Base-by-base conservation (phyloP, 2,888 invertebrate species). In the Caenorhabditis sp. region DNA sequence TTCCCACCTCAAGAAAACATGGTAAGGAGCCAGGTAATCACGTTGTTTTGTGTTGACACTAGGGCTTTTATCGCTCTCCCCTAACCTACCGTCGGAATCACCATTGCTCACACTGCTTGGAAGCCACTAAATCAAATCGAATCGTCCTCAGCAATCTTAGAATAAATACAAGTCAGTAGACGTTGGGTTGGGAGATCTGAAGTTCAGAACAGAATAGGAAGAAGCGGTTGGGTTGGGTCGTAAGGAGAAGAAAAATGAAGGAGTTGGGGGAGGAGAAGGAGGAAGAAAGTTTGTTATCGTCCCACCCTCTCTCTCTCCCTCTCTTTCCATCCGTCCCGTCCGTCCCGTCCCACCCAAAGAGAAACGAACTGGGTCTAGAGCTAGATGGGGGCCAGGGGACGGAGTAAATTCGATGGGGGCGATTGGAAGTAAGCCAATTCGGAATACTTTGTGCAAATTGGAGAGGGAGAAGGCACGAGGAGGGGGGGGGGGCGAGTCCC, bases 41-140 rank as follows among this genome's bases (percentile, higher is more conserved):
- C 56, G 28, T 37, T 76, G 76, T 69, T 69, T 77, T 77, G 32
- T 68, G 44, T 64, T 77, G 69, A 76, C 76, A 50, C 58, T 18
- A 53, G 56, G 37, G 51, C 64, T 77, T 77, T 69, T 77, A 64
- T 69, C 77, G 26, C 62, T 62, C 68, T 35, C 40, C 20, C 35
- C 53, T 35, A 77, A 67, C 83, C 79, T 81, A 87, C 86, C 82
- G 86, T 87, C 56, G 86, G 86, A 80, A 87, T 87, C 70, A 87
- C 86, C 86, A 87, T 87, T 71, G 70, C 67, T 71, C 55, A 67
- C 9, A 15, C 13, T 53, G n/a, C n/a, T n/a, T n/a, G n/a, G n/a
- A n/a, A n/a, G n/a, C n/a, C n/a, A n/a, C n/a, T n/a, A n/a, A n/a
- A n/a, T n/a, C n/a, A n/a, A n/a, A n/a, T n/a, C n/a, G n/a, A n/a